These are phyloP conservation scores for Ictalurus furcatus DNA, from an alignment of 2,113 vertebrate genomes.

Conservation along the genomic window DNA sequence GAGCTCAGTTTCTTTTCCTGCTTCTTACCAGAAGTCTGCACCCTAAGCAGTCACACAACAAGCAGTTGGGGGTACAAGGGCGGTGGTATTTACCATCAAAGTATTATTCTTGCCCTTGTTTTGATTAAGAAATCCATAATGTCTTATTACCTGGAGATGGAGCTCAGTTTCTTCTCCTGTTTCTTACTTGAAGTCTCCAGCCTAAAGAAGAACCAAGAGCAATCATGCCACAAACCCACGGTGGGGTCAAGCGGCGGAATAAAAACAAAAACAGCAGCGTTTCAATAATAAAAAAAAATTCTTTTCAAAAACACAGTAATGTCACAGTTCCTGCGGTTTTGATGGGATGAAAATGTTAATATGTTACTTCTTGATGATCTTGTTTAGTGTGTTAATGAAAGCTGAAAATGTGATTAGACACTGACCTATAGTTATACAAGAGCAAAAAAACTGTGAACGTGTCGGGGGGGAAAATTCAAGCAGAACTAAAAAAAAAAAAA, in stretches of 20 bases:
- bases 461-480: neutral
- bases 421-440: conserved; percentile 11
- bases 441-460: neutral
- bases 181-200: conserved; percentile 76
- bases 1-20: conserved; percentile 73
- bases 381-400: conserved; percentile 35
- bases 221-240: neutral
- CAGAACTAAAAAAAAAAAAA: neutral
- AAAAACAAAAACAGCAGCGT: neutral
- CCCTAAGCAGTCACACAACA: conserved; percentile 62
- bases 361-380: neutral
- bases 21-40: conserved; percentile 76
- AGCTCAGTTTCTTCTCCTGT: conserved; percentile 73
- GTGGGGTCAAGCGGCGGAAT: neutral
- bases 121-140: neutral
- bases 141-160: neutral
- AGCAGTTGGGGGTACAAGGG: neutral
- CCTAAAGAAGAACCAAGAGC: conserved; percentile 64
- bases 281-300: neutral
- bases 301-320: neutral
- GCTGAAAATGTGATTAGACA: conserved; percentile 11
- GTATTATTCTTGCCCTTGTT: neutral
- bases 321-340: conserved; percentile 2
- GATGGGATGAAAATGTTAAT: conserved; percentile 1
- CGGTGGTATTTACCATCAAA: neutral